Conservation (phyloP, 2,888 invertebrate genomes). For the Sicus ferrugineus region DNA sequence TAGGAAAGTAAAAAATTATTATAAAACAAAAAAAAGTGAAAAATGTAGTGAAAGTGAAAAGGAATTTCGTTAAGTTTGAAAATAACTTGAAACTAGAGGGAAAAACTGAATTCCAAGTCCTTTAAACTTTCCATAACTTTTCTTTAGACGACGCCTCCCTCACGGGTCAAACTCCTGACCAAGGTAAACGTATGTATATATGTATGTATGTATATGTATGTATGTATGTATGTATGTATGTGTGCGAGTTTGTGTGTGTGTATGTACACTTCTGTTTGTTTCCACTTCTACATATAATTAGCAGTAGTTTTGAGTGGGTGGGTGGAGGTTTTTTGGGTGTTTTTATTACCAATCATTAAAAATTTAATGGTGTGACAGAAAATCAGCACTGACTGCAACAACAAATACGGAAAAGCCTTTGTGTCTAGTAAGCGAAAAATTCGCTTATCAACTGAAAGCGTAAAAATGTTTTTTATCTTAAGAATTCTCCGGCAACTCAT, state of each 20-base stretch:
- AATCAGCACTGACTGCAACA: not conserved
- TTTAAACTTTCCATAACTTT: not conserved
- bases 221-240: not conserved
- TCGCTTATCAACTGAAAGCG: too few species aligned
- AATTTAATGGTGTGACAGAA: not conserved
- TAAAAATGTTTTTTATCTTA: too few species aligned
- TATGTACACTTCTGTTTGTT: not conserved
- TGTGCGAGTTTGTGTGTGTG: too few species aligned
- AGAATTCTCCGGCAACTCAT: too few species aligned
- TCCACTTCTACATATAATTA: not conserved
- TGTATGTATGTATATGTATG: not conserved
- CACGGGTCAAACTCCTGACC: not conserved
- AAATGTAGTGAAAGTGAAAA: constrained; percentile 1
- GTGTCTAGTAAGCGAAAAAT: too few species aligned
- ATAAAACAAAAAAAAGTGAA: not conserved
- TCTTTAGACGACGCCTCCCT: not conserved
- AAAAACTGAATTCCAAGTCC: not conserved
- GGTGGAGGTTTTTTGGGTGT: not conserved
- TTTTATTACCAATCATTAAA: not conserved
- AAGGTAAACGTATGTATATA: constrained; percentile 10
- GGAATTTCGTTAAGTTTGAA: not conserved
- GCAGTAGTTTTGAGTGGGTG: not conserved
- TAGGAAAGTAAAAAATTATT: not conserved
- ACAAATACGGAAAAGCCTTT: too few species aligned
- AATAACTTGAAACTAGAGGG: not conserved